phyloP scores from a whole-genome alignment of 2,113 vertebrate genomes.

The Neolamprologus brichardi region DNA sequence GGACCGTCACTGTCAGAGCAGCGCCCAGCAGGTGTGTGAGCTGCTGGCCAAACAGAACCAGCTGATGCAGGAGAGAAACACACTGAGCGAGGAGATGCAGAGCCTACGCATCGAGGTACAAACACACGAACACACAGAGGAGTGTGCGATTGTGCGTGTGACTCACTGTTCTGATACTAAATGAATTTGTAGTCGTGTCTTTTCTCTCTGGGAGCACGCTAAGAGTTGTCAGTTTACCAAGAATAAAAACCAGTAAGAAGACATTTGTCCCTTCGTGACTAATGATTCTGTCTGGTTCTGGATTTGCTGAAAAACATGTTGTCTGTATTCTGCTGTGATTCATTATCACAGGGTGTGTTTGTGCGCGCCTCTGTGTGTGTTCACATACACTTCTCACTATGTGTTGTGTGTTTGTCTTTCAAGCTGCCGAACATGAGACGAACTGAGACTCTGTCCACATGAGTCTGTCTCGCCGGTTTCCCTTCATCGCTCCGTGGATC shows the following conservation, averaged over 20 bases:
- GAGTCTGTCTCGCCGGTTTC: neutral
- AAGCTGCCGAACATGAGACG: constrained; percentile 42
- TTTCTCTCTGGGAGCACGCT: neutral
- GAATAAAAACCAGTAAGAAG: neutral
- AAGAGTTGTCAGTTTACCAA: neutral
- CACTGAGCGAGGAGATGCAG: constrained; percentile 77
- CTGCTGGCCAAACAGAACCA: constrained; percentile 86
- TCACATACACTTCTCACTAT: neutral
- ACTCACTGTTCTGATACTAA: neutral
- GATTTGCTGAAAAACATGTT: neutral
- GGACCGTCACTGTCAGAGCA: constrained; percentile 85
- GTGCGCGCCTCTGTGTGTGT: neutral
- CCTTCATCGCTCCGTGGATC: neutral
- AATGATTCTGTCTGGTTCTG: neutral
- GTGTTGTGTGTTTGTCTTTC: neutral
- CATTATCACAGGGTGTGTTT: neutral
- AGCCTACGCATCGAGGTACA: constrained; percentile 73
- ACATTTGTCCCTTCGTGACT: neutral
- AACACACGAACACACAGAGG: neutral
- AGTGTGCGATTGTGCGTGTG: neutral
- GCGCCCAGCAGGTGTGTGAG: constrained; percentile 87
- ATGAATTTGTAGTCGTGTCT: neutral
- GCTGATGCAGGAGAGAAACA: constrained; percentile 83
- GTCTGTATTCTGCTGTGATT: neutral
- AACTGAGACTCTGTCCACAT: constrained; percentile 9